Base-by-base conservation (phyloP, 2,888 invertebrate genomes). In the Drosophila testacea region DNA sequence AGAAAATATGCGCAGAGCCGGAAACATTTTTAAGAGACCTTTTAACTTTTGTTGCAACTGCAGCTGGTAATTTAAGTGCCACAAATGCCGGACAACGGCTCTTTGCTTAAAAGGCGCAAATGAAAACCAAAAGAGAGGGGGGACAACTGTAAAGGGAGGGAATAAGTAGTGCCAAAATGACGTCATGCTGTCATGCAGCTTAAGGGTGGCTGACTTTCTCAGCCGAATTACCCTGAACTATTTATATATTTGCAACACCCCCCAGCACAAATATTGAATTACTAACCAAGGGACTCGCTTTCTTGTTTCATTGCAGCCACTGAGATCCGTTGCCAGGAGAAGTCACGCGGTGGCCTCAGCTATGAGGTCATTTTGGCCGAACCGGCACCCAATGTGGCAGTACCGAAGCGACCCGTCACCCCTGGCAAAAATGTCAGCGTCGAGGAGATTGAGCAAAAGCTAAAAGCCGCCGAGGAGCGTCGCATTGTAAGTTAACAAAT, bases 361-460 rank as follows among this genome's bases (percentile, higher is more conserved):
- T 98, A 97, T 93, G 98, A 98, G 93, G 97, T 98, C 89, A 97
- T 98, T 91, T 93, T 98, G 84, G 97, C 97, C 41, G 97, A 97
- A 91, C 96, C 97, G 30, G 93, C 93, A 73, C 93, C 93, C 62
- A 92, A 93, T 50, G 96, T 96, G 34, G 94, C 94, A 72, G 95
- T 95, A 67, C 94, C 96, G 81, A 95, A 95, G 90, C 94, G 96
- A 83, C 95, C 95, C 62, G 89, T 90, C 11, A 91, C 91, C 69
- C 95, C 95, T 54, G 94, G 94, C 89, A 95, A 95, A 91, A 95
- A 94, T 80, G 94, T 96, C 72, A 96, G 97, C 63, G 96, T 95
- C 59, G 97, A 97, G 92, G 96, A 97, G 90, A 98, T 98, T 87
- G 96, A 97, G 91, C 97, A 97, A 91, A 98, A 98, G 93, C 94